Base-by-base conservation (phyloP, 1,140 invertebrate species). In the Pygmarrhopalites habei region DNA sequence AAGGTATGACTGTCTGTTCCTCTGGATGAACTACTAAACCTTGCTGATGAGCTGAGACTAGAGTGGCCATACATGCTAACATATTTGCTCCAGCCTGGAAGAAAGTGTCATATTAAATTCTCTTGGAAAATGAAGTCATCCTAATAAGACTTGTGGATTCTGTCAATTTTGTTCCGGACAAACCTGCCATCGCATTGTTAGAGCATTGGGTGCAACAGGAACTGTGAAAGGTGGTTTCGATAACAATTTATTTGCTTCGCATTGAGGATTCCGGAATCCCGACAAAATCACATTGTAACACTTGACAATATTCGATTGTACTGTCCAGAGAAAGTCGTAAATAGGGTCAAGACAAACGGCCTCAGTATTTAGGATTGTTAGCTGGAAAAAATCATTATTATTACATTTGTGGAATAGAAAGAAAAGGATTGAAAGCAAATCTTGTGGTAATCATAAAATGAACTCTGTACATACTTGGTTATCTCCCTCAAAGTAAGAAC, bases 341-440 rank as follows among this genome's bases (percentile, higher is more conserved):
- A 86, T 76, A n/a, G 92, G 90, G 80, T 98, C 93, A 62, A 96
- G 78, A 72, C 87, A 90, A 0, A 87, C 82, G 41, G 85, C 82
- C 51, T 83, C 84, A 62, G 86, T 82, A 46, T 79, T 82, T 61
- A 92, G 87, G n/a, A n/a, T n/a, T n/a, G n/a, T n/a, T n/a, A n/a
- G n/a, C n/a, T n/a, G n/a, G n/a, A n/a, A n/a, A n/a, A n/a, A n/a
- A n/a, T n/a, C n/a, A n/a, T n/a, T n/a, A n/a, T n/a, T n/a, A n/a
- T n/a, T n/a, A n/a, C n/a, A n/a, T n/a, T n/a, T n/a, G n/a, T n/a
- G n/a, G n/a, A n/a, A n/a, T n/a, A n/a, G n/a, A n/a, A n/a, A n/a
- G n/a, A n/a, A n/a, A n/a, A n/a, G n/a, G n/a, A n/a, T n/a, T n/a
- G n/a, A n/a, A n/a, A n/a, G n/a, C n/a, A n/a, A n/a, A n/a, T n/a